Conservation (phyloP, 2,888 invertebrate genomes). For the Clivina fossor region DNA sequence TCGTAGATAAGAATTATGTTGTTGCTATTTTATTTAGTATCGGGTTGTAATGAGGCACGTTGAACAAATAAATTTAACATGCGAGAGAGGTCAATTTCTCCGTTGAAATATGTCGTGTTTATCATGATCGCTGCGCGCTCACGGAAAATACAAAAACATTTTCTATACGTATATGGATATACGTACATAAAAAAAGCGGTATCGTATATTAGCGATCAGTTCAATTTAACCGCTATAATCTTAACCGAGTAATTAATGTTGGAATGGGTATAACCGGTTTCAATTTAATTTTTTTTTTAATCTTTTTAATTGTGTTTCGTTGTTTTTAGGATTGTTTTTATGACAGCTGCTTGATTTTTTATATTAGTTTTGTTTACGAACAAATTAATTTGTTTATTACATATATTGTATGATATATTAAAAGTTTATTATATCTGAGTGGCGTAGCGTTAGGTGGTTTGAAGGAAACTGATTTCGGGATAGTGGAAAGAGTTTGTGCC, state of each 20-base stretch:
- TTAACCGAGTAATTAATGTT: slow-evolving; percentile 14
- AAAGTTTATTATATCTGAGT: no score
- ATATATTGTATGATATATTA: no score
- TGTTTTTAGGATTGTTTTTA: no score
- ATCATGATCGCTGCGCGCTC: slow-evolving; percentile 18
- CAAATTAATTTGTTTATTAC: no score
- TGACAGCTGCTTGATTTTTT: no score
- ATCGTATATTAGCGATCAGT: slow-evolving; percentile 6
- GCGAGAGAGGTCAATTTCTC: slow-evolving; percentile 29
- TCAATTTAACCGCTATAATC: slow-evolving; percentile 6
- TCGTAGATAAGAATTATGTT: no score
- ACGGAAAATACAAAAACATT: slow-evolving; percentile 18
- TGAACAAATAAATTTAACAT: slow-evolving; percentile 29
- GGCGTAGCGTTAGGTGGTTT: no score
- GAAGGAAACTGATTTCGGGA: no score
- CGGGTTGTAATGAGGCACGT: slow-evolving; percentile 19
- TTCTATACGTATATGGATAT: no score
- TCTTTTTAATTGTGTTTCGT: no score
- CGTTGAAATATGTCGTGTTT: slow-evolving; percentile 29
- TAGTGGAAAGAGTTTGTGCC: no score
- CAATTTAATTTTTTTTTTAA: not conserved
- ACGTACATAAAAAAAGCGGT: not conserved
- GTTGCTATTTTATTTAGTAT: slow-evolving; percentile 11
- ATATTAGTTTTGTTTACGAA: no score
- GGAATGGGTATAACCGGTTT: slow-evolving; percentile 12